A percentile compares a stretch with the other conserved stretches of the same genome.
Evolutionary conservation across 2,888 invertebrate species (phyloP).

Genomic region (Tanypteryx hageni): DNA sequence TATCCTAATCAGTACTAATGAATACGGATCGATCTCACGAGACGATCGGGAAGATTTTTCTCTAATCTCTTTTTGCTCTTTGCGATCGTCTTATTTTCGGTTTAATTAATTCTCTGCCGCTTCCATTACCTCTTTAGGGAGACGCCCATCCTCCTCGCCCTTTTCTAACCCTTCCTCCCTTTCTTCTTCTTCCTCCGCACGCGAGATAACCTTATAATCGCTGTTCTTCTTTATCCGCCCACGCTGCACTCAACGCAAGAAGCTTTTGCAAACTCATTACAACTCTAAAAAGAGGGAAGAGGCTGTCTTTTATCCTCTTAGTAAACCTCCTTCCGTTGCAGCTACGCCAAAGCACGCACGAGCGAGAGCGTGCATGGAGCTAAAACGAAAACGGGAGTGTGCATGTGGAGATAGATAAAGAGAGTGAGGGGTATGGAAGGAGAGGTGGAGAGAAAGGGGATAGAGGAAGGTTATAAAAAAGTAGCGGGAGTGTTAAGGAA

Average conservation of each 20-base stretch:
- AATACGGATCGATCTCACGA: slow-evolving; percentile 49
- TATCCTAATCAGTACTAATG: slow-evolving; percentile 57
- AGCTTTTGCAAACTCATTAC: slow-evolving; percentile 57
- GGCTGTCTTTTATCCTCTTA: slow-evolving; percentile 12
- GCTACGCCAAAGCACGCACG: neutral
- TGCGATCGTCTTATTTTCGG: neutral
- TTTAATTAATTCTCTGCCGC: slow-evolving; percentile 23
- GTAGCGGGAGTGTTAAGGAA: no score
- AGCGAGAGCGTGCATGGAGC: neutral
- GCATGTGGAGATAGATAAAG: neutral
- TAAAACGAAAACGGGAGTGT: neutral
- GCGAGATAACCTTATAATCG: slow-evolving; percentile 42
- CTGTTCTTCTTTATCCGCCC: slow-evolving; percentile 50
- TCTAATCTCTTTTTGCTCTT: slow-evolving; percentile 37
- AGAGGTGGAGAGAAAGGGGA: neutral
- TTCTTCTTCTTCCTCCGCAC: neutral
- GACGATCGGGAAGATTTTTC: slow-evolving; percentile 29
- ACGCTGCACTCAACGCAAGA: neutral
- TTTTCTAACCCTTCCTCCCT: neutral
- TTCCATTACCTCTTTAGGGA: slow-evolving; percentile 12
- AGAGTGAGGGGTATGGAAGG: neutral
- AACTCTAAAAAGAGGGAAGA: neutral
- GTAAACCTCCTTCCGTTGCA: neutral
- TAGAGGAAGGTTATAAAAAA: neutral
- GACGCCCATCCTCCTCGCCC: neutral